phyloP scores from a whole-genome alignment of 2,888 invertebrate genomes.

The Drosophila hawaiiensis region DNA sequence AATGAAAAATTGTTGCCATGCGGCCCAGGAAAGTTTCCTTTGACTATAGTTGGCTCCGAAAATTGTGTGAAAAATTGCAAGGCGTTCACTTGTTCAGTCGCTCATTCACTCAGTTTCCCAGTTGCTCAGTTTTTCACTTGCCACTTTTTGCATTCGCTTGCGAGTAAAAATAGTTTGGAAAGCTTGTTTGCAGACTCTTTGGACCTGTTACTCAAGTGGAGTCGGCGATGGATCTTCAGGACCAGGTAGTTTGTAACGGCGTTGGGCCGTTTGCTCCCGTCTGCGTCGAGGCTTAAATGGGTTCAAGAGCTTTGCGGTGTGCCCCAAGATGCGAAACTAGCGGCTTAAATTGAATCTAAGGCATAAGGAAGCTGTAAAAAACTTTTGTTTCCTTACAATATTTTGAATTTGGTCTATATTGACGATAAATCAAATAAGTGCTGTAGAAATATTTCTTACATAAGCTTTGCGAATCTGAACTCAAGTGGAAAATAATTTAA shows the following conservation, averaged over 20 bases:
- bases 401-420: conserved; percentile 22
- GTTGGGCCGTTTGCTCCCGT: conserved; percentile 39
- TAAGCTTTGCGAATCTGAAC: background rate
- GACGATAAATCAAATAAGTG: conserved; percentile 1
- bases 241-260: conserved; percentile 46
- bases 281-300: conserved; percentile 43
- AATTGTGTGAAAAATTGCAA: conserved; percentile 63
- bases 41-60: conserved; percentile 43
- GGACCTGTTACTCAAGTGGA: conserved; percentile 38
- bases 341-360: conserved; percentile 50
- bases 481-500: background rate
- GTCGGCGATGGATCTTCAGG: conserved; percentile 35
- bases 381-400: conserved; percentile 11
- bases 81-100: conserved; percentile 19
- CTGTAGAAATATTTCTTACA: too few species aligned
- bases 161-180: conserved; percentile 74
- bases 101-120: background rate
- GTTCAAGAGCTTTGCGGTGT: conserved; percentile 53
- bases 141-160: conserved; percentile 66
- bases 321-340: conserved; percentile 22
- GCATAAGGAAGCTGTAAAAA: conserved; percentile 18
- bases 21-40: conserved; percentile 51
- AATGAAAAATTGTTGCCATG: conserved; percentile 81
- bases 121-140: conserved; percentile 17
- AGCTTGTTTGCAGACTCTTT: conserved; percentile 34